These are phyloP conservation scores for Aphelocoma californica DNA, from an alignment of 2,797 vertebrate species.

Conservation along the genomic window DNA sequence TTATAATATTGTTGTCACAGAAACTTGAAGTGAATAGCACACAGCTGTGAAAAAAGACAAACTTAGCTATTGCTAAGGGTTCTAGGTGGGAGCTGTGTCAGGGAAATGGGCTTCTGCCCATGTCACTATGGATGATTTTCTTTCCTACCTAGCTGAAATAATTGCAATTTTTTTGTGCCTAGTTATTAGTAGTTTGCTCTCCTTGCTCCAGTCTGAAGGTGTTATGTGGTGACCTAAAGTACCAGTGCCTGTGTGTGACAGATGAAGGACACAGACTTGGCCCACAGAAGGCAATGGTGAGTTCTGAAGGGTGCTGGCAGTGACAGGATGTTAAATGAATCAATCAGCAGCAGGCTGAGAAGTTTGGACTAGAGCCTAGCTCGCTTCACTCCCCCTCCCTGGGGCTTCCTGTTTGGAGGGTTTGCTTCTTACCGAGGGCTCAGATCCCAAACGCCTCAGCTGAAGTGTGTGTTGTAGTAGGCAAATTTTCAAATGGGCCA, in stretches of 20 bases:
- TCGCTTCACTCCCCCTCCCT: background rate
- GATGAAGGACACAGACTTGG: background rate
- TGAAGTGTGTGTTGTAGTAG: background rate
- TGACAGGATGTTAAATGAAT: background rate
- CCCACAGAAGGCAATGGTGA: accelerated
- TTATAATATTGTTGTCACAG: background rate
- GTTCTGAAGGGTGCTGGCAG: background rate
- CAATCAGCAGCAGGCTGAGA: background rate
- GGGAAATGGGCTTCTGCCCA: background rate
- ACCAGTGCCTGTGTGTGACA: background rate
- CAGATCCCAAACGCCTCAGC: background rate
- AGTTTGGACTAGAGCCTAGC: background rate
- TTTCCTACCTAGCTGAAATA: background rate
- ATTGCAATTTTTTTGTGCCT: background rate
- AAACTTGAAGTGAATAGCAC: background rate
- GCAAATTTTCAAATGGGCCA: background rate
- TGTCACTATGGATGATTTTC: background rate
- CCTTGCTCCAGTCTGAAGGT: accelerated
- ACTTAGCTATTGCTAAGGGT: background rate
- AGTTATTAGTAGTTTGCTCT: background rate
- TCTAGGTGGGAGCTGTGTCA: background rate
- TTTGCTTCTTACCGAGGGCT: background rate
- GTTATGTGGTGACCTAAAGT: background rate
- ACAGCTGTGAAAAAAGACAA: background rate
- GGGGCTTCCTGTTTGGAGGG: background rate